phyloP scores from a whole-genome alignment of 2,888 invertebrate genomes.

The Petrolisthes cinctipes region DNA sequence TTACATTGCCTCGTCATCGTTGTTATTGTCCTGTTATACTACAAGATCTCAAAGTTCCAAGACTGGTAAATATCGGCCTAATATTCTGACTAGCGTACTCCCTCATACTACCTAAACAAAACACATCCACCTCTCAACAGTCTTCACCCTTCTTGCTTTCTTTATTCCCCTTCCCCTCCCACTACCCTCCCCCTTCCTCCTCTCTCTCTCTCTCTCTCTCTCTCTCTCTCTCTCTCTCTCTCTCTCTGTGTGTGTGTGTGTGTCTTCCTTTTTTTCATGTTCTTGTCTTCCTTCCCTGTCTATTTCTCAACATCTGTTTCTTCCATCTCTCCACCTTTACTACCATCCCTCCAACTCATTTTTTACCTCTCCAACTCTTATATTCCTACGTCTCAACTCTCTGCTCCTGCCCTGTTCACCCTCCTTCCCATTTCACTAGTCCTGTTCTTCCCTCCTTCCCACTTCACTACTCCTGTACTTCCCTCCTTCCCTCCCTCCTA shows the following conservation, averaged over 20 bases:
- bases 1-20: no score
- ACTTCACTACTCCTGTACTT: not conserved
- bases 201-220: slow-evolving; percentile 1
- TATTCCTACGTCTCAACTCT: not conserved
- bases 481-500: not conserved
- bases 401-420: not conserved
- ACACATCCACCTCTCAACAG: not conserved
- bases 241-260: not conserved
- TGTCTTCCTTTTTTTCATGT: slow-evolving; percentile 8
- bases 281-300: not conserved
- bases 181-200: not conserved
- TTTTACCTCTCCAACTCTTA: not conserved
- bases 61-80: no score
- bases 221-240: slow-evolving; percentile 5
- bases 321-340: not conserved
- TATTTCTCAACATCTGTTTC: not conserved
- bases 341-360: not conserved
- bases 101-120: no score
- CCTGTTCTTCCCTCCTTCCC: not conserved
- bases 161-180: not conserved
- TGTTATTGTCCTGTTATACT: no score
- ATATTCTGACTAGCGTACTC: no score
- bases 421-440: not conserved
- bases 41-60: no score
- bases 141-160: not conserved